Evolutionary conservation across 2,888 invertebrate genomes (phyloP).

Genomic region (Drosophila peninsularis): DNA sequence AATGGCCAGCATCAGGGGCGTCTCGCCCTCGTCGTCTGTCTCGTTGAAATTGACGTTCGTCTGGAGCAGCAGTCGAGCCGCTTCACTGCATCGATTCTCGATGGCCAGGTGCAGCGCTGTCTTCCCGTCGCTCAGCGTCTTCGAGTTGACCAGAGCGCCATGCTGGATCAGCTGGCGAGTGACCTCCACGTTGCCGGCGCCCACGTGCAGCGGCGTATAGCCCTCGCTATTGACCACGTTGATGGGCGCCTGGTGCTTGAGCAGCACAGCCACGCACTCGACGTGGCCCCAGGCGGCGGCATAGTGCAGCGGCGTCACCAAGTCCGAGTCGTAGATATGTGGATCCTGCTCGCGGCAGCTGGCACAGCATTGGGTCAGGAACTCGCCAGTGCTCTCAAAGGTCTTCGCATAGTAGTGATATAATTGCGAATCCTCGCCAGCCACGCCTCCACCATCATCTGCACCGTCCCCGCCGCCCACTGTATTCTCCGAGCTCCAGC

Average conservation of each 20-base stretch:
- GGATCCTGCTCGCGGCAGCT: conserved; percentile 77
- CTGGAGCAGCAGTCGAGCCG: conserved; percentile 86
- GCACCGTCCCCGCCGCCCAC: not conserved
- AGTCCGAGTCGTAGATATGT: conserved; percentile 80
- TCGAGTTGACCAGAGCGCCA: conserved; percentile 87
- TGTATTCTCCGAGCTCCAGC: conserved; percentile 29
- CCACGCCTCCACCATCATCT: conserved; percentile 12
- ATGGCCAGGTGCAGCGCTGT: conserved; percentile 88
- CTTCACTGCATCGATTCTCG: conserved; percentile 86
- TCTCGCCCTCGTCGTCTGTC: conserved; percentile 87
- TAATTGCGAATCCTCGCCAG: conserved; percentile 84
- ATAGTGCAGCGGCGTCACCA: conserved; percentile 89
- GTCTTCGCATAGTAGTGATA: conserved; percentile 91
- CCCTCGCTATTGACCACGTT: conserved; percentile 89
- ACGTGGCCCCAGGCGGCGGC: conserved; percentile 89
- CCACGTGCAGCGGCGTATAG: conserved; percentile 89
- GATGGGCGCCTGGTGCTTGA: conserved; percentile 87
- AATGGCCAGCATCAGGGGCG: conserved; percentile 85
- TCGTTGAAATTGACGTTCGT: conserved; percentile 87
- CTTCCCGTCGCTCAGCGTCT: conserved; percentile 86
- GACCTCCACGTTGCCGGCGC: conserved; percentile 87
- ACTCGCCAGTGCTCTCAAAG: conserved; percentile 88
- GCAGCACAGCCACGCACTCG: conserved; percentile 87
- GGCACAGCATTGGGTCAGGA: conserved; percentile 83
- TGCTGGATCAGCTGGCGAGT: conserved; percentile 86